Percentiles rank a stretch among this genome's conserved stretches.
These are phyloP conservation scores for Lagodon rhomboides DNA, from an alignment of 2,797 vertebrate species.

Conservation along the genomic window DNA sequence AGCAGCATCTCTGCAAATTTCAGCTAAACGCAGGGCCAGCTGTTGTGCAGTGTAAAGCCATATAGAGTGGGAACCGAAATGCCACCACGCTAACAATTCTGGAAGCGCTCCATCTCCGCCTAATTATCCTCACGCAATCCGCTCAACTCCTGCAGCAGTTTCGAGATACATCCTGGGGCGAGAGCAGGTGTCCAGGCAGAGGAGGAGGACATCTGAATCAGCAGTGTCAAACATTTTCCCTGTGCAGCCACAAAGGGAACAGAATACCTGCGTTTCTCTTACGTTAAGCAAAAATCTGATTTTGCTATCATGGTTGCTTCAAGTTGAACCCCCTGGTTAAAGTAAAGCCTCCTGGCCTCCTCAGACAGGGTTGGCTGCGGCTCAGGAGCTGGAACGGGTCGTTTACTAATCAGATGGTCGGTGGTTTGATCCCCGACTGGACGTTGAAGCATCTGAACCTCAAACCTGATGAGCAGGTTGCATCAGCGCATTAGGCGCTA, in stretches of 20 bases:
- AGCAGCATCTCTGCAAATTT: conserved; percentile 16
- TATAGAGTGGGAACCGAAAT: background rate
- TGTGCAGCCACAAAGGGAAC: background rate
- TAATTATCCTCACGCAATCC: background rate
- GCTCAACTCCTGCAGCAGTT: background rate
- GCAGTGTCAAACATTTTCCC: background rate
- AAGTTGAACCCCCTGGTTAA: background rate
- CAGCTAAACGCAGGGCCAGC: background rate
- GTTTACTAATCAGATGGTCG: too few relatives aligned
- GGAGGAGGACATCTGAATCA: background rate
- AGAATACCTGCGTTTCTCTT: background rate
- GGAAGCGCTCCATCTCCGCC: background rate
- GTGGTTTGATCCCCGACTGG: too few relatives aligned
- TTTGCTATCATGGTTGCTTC: background rate
- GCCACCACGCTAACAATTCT: background rate
- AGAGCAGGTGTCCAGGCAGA: background rate
- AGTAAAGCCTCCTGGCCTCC: background rate
- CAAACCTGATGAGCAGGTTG: too few relatives aligned
- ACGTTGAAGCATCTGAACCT: too few relatives aligned
- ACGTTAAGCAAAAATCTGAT: background rate
- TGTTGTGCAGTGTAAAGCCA: background rate
- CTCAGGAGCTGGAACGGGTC: too few relatives aligned
- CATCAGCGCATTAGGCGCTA: too few relatives aligned
- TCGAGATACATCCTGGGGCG: background rate
- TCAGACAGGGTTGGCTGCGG: too few relatives aligned